Base-by-base conservation (phyloP, 53 echinoderm and acorn worm species). In the Hippasteria phrygiana region DNA sequence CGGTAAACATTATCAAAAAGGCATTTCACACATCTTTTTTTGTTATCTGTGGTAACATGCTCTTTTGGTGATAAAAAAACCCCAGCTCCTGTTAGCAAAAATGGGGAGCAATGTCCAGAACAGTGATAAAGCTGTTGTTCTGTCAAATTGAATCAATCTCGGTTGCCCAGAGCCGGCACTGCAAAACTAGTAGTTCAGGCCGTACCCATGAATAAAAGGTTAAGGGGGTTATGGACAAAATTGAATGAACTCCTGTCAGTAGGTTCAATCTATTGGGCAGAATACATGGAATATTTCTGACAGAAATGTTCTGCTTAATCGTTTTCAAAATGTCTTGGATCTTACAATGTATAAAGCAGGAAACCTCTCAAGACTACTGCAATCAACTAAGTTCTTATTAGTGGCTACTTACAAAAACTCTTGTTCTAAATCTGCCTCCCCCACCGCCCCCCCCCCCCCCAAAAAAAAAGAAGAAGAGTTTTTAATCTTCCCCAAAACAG, bases 1-100 rank as follows among this genome's bases (percentile, higher is more conserved):
- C n/a, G 41, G 62, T 80, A 39, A 64, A 80, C 64, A 80, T 40
- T 18, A 80, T 43, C 42, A 43, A 63, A 43, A 42, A 41, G 27
- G 80, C 39, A 80, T 80, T 63, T 62, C 62, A 63, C 80, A 80
- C 64, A 41, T 63, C 43, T 62, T 22, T 42, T 80, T 37, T 63
- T 24, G 28, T 46, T 10, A 8, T 48, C 27, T 18, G 35, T 48
- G 80, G 62, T 80, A 11, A 80, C 63, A 80, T 47, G 77, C 7
- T 77, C 43, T 63, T n/a, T 2, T 17, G 71, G 71, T 27, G 80
- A 80, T 80, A 63, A 80, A 4, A 20, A 77, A 77, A 48, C 14
- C 8, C 48, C 14, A 48, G 14, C 8, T n/a, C 12, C 17, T 54
- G 18, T 54, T 54, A 18, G 18, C 54, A 4, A 54, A 10, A 54